A percentile compares a stretch with the other conserved stretches of the same genome.
phyloP scores from a whole-genome alignment of 2,797 vertebrate species.

The Otolemur crassicaudatus region DNA sequence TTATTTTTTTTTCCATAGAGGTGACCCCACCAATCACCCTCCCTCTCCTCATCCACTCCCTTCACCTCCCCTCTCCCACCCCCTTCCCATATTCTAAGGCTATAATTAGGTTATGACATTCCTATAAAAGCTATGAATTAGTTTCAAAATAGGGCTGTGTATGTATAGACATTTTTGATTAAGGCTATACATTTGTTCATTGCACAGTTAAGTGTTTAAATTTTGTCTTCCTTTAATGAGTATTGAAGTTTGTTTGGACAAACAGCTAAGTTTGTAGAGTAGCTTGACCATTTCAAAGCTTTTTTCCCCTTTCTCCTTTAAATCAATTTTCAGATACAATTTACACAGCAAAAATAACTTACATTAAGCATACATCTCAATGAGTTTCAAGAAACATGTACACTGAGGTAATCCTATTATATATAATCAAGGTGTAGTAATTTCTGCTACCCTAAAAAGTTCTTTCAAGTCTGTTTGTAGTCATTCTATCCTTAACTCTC shows the following conservation, averaged over 20 bases:
- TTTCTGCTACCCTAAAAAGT: neutral
- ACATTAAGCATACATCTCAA: neutral
- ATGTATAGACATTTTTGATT: neutral
- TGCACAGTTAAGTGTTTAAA: neutral
- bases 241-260: neutral
- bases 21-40: no score
- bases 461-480: neutral
- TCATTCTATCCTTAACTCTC: neutral
- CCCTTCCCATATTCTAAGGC: no score
- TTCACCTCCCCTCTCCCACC: no score
- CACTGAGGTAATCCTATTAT: neutral
- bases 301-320: neutral
- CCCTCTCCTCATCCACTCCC: no score
- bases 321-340: neutral
- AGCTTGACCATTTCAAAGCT: neutral
- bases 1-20: no score
- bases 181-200: neutral
- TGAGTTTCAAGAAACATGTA: neutral
- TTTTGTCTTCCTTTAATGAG: constrained; percentile 37
- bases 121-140: no score
- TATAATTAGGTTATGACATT: no score
- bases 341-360: neutral
- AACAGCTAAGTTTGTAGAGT: neutral
- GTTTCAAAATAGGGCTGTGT: no score
- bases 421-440: neutral